Conservation (phyloP, 92 coral and sea anemone species). For the Epizoanthus ramosus region DNA sequence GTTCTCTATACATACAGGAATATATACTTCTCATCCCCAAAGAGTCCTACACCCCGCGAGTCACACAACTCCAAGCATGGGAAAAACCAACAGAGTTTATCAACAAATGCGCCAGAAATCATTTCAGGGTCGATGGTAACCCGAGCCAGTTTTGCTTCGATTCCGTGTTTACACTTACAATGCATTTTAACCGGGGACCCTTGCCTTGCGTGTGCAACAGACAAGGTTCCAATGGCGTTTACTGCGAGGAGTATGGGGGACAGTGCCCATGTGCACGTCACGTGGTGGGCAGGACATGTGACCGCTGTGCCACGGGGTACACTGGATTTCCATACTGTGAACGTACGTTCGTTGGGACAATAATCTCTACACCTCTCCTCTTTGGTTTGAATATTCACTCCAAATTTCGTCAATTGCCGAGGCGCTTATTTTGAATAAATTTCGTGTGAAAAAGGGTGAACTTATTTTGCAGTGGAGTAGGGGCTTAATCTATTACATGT, state of each 20-base stretch:
- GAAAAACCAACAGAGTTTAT: slow-evolving; percentile 72
- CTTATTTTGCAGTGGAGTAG: no score
- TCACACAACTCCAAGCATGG: slow-evolving; percentile 61
- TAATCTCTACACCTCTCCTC: not conserved
- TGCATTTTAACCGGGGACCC: slow-evolving; percentile 68
- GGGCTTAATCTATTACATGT: no score
- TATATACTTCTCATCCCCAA: slow-evolving; percentile 74
- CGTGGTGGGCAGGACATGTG: slow-evolving; percentile 87
- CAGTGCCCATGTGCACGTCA: slow-evolving; percentile 79
- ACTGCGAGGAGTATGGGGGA: slow-evolving; percentile 84
- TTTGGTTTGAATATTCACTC: not conserved
- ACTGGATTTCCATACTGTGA: slow-evolving; percentile 90
- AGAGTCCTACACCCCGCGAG: slow-evolving; percentile 54
- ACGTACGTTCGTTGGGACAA: slow-evolving; percentile 63
- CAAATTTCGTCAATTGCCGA: no score
- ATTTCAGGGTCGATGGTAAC: slow-evolving; percentile 53
- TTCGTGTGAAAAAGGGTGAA: no score
- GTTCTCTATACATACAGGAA: slow-evolving; percentile 41
- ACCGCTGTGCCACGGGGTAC: slow-evolving; percentile 76
- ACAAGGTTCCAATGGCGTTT: slow-evolving; percentile 66
- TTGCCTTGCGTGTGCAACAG: slow-evolving; percentile 76
- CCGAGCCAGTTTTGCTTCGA: slow-evolving; percentile 67
- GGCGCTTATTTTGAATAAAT: no score
- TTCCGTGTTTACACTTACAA: slow-evolving; percentile 78
- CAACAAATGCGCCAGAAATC: slow-evolving; percentile 72